Evolutionary conservation across 2,113 vertebrate species (phyloP).

Genomic region (Pungitius pungitius): DNA sequence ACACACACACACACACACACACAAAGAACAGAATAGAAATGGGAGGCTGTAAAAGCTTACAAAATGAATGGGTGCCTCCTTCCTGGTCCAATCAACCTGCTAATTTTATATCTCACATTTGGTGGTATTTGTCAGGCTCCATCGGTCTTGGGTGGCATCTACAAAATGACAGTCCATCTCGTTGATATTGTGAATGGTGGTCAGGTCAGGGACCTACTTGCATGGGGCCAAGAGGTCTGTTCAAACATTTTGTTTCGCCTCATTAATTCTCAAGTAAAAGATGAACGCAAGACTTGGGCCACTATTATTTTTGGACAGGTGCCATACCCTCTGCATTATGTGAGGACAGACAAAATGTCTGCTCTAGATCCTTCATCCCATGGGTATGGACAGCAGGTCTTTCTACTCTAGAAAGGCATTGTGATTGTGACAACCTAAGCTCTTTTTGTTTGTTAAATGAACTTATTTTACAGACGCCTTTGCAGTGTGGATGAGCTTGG

Average conservation of each 20-base stretch:
- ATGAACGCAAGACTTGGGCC: slow-evolving; percentile 43
- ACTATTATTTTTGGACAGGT: slow-evolving; percentile 57
- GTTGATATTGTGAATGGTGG: slow-evolving; percentile 69
- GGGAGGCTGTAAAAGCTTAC: slow-evolving; percentile 55
- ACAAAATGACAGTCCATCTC: slow-evolving; percentile 79
- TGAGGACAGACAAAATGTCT: slow-evolving; percentile 39
- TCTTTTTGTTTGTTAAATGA: slow-evolving; percentile 1
- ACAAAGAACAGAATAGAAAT: slow-evolving; percentile 9
- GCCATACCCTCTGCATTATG: slow-evolving; percentile 57
- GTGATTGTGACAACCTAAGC: neutral
- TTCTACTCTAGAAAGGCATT: neutral
- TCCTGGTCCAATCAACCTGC: slow-evolving; percentile 78
- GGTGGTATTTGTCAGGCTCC: slow-evolving; percentile 77
- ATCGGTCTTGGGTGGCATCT: slow-evolving; percentile 80
- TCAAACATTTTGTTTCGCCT: slow-evolving; percentile 74
- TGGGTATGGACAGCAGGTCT: slow-evolving; percentile 19
- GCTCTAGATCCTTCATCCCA: slow-evolving; percentile 15
- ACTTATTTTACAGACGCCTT: neutral
- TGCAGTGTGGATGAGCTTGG: neutral
- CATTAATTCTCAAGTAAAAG: slow-evolving; percentile 71
- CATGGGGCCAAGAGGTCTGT: slow-evolving; percentile 65
- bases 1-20: slow-evolving; percentile 2
- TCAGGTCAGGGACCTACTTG: slow-evolving; percentile 63
- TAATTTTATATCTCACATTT: slow-evolving; percentile 84
- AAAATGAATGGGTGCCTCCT: slow-evolving; percentile 78